A percentile compares a stretch with the other conserved stretches of the same genome.
phyloP scores from a whole-genome alignment of 2,888 invertebrate genomes.

The Apotomis betuletana region DNA sequence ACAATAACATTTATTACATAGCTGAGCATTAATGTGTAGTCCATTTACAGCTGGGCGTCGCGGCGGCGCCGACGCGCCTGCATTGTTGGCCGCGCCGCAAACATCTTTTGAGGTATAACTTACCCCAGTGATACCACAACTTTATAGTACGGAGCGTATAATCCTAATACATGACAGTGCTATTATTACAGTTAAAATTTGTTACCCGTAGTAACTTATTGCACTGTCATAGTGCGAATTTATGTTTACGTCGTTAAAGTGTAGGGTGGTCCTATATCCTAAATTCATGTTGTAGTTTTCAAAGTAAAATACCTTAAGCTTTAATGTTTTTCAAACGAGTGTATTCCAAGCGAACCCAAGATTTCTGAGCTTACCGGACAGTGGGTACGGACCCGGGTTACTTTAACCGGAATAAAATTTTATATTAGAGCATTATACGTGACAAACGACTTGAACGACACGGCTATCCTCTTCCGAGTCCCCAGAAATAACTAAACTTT shows the following conservation, averaged over 20 bases:
- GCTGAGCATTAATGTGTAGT: constrained; percentile 77
- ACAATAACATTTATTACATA: constrained; percentile 82
- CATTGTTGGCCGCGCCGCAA: constrained; percentile 62
- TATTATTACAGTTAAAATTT: constrained; percentile 48
- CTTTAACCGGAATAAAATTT: constrained; percentile 70
- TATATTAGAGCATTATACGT: constrained; percentile 73
- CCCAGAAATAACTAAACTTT: constrained; percentile 45
- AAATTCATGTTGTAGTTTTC: constrained; percentile 2
- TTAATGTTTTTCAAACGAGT: constrained; percentile 13
- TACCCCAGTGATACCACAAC: constrained; percentile 50
- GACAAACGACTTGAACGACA: constrained; percentile 71
- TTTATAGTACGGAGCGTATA: constrained; percentile 58
- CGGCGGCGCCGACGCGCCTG: constrained; percentile 57
- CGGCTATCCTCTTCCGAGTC: constrained; percentile 62
- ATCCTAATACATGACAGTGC: constrained; percentile 57
- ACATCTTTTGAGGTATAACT: constrained; percentile 60
- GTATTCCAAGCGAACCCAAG: constrained; percentile 54
- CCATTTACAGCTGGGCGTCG: constrained; percentile 74
- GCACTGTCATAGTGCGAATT: constrained; percentile 5
- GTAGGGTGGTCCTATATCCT: too few relatives aligned
- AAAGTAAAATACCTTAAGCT: neutral
- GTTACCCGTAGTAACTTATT: constrained; percentile 18
- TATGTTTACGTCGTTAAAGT: constrained; percentile 2
- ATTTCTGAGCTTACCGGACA: constrained; percentile 58
- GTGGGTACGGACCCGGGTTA: constrained; percentile 62